phyloP scores from a whole-genome alignment of 2,797 vertebrate genomes.

The Sebastes nivosus region DNA sequence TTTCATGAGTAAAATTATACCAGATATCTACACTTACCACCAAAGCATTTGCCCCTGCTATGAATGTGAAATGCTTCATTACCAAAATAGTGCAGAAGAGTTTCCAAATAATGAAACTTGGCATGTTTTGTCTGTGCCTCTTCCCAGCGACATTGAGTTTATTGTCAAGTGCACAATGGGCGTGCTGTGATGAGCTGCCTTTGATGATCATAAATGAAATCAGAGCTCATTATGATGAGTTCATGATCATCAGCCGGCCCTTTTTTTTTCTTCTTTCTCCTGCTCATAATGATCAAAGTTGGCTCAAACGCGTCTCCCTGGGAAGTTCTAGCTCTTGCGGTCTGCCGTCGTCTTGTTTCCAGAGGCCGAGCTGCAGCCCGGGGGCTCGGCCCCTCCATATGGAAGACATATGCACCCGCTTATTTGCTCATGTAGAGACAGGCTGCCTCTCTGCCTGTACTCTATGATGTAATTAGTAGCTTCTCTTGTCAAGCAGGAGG shows the following conservation, averaged over 20 bases:
- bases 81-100: not conserved
- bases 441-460: conserved; percentile 44
- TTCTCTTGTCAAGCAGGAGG: conserved; percentile 60
- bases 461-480: conserved; percentile 71
- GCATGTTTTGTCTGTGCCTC: conserved; percentile 42
- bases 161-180: conserved; percentile 41
- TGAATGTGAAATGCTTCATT: conserved; percentile 37
- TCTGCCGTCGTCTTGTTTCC: conserved; percentile 37
- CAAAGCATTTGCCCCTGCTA: conserved; percentile 13
- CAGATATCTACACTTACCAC: conserved; percentile 32
- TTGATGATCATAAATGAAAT: conserved; percentile 57
- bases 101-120: conserved; percentile 39
- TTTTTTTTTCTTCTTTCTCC: not conserved
- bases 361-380: conserved; percentile 40
- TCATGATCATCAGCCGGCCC: conserved; percentile 34
- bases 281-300: conserved; percentile 56
- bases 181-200: conserved; percentile 45
- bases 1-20: conserved; percentile 17
- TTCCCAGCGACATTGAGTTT: conserved; percentile 19
- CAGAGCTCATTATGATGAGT: conserved; percentile 44
- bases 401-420: conserved; percentile 56
- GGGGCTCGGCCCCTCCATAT: conserved; percentile 53
- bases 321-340: conserved; percentile 23
- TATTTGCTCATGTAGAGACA: conserved; percentile 52
- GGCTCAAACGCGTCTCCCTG: conserved; percentile 16